Evolutionary conservation across 2,113 vertebrate genomes (phyloP), one percentile per base, ranked within the genome.

Genomic region (Caranx melampygus): DNA sequence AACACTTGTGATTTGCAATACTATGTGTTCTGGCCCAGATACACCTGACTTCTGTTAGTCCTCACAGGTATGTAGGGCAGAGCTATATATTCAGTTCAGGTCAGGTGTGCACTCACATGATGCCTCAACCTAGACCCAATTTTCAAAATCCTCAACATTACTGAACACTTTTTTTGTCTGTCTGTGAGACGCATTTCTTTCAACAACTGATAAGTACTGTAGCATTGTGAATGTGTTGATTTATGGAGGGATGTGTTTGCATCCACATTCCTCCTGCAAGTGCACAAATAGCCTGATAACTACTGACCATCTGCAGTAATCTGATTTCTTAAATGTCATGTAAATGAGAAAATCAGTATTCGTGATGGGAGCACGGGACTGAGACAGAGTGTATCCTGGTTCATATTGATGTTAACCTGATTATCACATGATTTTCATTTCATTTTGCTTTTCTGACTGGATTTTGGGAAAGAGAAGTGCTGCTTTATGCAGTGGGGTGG

Each of bases 51-150:
- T 86, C 77, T 84, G 57, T 59, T 72, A 71, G 83, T 88, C 82
- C 79, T 83, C 66, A 40, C 84, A 89, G 85, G 76, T 85, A 90
- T 90, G 81, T 76, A 86, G 91, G 85, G 78, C 90, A 35, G 63
- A 77, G 72, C 75, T 69, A 52, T 66, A 40, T 40, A 73, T 64
- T 57, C 51, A 86, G 74, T 37, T 81, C 75, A 79, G 64, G 72
- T 76, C 76, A 86, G 84, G 68, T 78, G 70, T 31, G 18, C 5
- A 0, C 55, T 71, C 80, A 40, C 58, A 37, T 70, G 60, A 74
- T 54, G 74, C 37, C 42, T 21, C 33, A 34, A 31, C 49, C 49
- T 3, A 18, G 72, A 78, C 44, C 57, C 31, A 49, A 6, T 14
- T 74, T 35, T 21, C 45, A 58, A 67, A 60, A 21, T 6, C 4